A percentile compares a stretch with the other conserved stretches of the same genome.
Evolutionary conservation across 2,888 invertebrate species (phyloP).

Genomic region (Entomobrya proxima): DNA sequence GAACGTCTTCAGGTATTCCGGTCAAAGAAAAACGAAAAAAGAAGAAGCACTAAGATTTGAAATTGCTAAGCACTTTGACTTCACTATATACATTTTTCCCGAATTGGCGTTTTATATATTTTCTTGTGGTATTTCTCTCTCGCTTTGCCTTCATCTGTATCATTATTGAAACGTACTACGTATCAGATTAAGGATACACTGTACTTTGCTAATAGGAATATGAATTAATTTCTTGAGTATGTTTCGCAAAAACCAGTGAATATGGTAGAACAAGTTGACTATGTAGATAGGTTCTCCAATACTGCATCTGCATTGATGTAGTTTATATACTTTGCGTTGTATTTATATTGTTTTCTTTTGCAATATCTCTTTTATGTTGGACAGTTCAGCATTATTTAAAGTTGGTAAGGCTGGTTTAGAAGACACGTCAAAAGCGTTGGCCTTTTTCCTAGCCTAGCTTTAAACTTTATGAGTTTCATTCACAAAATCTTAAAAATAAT

Average conservation of each 20-base stretch:
- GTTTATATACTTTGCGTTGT: background rate
- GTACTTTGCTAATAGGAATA: background rate
- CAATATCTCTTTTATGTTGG: background rate
- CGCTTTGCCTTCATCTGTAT: slow-evolving; percentile 1
- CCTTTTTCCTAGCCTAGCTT: background rate
- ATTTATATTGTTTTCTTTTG: background rate
- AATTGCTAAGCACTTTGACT: slow-evolving; percentile 27
- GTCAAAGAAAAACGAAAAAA: slow-evolving; percentile 74
- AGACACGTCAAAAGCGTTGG: background rate
- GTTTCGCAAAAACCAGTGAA: background rate
- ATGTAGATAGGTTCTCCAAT: background rate
- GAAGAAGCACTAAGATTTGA: slow-evolving; percentile 71
- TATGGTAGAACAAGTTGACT: background rate
- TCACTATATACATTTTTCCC: slow-evolving; percentile 4
- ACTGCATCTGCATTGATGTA: background rate
- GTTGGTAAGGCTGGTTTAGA: slow-evolving; percentile 23
- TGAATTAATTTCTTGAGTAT: background rate
- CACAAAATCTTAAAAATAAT: no score
- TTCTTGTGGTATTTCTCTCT: background rate
- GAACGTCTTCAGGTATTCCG: slow-evolving; percentile 66
- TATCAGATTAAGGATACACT: background rate
- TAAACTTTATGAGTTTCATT: background rate
- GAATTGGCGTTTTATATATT: slow-evolving; percentile 46
- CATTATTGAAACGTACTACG: slow-evolving; percentile 4
- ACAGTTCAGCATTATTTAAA: background rate